Evolutionary conservation across 2,113 vertebrate genomes (phyloP).

Genomic region (Mobula birostris): DNA sequence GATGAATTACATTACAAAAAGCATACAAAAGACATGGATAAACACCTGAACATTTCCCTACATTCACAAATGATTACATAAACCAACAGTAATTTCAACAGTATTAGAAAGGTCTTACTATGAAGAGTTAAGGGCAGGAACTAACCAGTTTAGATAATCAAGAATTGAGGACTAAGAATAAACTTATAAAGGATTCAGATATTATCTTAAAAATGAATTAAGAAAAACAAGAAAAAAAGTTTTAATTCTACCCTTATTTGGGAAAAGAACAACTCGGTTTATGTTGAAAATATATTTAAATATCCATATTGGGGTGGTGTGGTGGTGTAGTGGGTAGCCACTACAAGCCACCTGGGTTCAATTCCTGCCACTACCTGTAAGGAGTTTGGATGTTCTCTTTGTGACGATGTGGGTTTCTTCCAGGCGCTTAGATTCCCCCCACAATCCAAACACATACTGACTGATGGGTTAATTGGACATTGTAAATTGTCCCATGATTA

Average conservation of each 20-base stretch:
- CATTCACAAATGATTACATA: constrained; percentile 14
- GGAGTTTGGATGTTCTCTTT: too few relatives aligned
- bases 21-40: constrained; percentile 27
- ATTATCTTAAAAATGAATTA: neutral
- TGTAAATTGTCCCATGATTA: too few relatives aligned
- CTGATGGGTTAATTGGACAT: too few relatives aligned
- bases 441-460: too few relatives aligned
- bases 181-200: neutral
- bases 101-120: neutral
- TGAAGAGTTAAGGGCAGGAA: neutral
- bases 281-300: neutral
- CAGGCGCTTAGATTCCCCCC: too few relatives aligned
- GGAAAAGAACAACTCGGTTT: too few relatives aligned
- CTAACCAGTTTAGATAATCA: neutral
- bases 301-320: too few relatives aligned
- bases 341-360: too few relatives aligned
- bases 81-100: neutral
- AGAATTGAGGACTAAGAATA: neutral
- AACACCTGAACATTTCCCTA: constrained; percentile 29
- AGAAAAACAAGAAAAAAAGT: neutral
- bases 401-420: too few relatives aligned
- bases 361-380: too few relatives aligned
- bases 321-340: too few relatives aligned
- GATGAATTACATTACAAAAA: constrained; percentile 41
- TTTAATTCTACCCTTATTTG: neutral